Percentiles rank a stretch among this genome's conserved stretches.
Evolutionary conservation across 2,113 vertebrate genomes (phyloP).

Genomic region (Phasianus colchicus): DNA sequence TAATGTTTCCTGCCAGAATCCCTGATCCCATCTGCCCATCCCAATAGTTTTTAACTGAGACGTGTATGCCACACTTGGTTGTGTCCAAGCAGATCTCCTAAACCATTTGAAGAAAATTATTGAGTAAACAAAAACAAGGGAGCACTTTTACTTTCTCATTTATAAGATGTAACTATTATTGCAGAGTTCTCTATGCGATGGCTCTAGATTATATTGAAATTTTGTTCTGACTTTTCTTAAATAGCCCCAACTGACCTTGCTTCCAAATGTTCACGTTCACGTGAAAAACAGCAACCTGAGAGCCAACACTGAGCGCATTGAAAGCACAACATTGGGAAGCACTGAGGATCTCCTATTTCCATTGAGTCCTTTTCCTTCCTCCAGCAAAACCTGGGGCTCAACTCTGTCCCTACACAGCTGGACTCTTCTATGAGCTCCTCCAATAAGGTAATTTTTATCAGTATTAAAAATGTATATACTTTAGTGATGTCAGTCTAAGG

Average conservation of each 20-base stretch:
- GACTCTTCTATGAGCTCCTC: neutral
- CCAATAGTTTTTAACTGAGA: neutral
- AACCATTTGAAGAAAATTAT: neutral
- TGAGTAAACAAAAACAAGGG: neutral
- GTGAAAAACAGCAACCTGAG: neutral
- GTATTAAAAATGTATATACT: accelerated
- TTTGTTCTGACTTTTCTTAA: neutral
- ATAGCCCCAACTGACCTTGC: neutral
- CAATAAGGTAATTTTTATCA: neutral
- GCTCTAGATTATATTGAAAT: neutral
- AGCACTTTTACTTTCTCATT: neutral
- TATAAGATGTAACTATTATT: neutral
- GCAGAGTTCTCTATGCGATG: neutral
- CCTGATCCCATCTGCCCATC: neutral
- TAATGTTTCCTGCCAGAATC: neutral
- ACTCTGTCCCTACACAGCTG: neutral
- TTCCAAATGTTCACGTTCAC: neutral
- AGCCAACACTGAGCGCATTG: neutral
- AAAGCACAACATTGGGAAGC: conserved; percentile 41
- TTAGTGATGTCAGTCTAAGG: accelerated
- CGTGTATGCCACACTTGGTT: neutral
- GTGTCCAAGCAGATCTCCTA: neutral
- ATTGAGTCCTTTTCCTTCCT: neutral
- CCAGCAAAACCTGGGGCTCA: neutral
- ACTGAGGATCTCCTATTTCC: conserved; percentile 1